Percentiles rank a stretch among this genome's conserved stretches.
Evolutionary conservation across 2,113 vertebrate species (phyloP).

Genomic region (Nothoprocta pentlandii): DNA sequence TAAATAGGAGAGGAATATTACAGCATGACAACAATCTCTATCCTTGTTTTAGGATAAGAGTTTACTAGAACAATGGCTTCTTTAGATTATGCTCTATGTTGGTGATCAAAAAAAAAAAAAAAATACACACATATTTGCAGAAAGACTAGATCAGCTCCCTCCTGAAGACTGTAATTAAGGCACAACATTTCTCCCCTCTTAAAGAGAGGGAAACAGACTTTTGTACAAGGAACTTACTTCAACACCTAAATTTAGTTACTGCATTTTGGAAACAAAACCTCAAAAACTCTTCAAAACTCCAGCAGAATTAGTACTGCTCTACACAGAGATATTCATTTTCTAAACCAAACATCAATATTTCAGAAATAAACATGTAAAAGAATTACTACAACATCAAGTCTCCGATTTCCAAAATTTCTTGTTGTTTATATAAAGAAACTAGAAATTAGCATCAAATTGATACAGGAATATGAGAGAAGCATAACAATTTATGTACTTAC

Average conservation of each 20-base stretch:
- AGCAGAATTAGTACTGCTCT: neutral
- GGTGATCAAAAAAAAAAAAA: neutral
- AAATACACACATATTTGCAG: neutral
- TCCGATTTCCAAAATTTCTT: neutral
- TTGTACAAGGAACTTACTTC: neutral
- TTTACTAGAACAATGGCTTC: neutral
- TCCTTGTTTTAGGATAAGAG: neutral
- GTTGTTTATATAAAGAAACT: neutral
- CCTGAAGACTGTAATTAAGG: neutral
- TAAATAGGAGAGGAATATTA: neutral
- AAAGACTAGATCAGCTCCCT: neutral
- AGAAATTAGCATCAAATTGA: neutral
- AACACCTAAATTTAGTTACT: neutral
- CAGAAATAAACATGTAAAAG: neutral
- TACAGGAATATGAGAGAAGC: neutral
- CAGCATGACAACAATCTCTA: rapidly evolving
- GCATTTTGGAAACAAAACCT: neutral
- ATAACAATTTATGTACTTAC: neutral
- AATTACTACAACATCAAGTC: neutral
- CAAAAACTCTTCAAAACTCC: neutral
- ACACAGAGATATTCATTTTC: neutral
- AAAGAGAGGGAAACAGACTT: neutral
- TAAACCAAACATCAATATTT: neutral
- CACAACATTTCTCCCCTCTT: neutral
- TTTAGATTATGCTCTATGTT: neutral